Base-by-base conservation (phyloP, 2,797 vertebrate species). In the Pteropus rufus region DNA sequence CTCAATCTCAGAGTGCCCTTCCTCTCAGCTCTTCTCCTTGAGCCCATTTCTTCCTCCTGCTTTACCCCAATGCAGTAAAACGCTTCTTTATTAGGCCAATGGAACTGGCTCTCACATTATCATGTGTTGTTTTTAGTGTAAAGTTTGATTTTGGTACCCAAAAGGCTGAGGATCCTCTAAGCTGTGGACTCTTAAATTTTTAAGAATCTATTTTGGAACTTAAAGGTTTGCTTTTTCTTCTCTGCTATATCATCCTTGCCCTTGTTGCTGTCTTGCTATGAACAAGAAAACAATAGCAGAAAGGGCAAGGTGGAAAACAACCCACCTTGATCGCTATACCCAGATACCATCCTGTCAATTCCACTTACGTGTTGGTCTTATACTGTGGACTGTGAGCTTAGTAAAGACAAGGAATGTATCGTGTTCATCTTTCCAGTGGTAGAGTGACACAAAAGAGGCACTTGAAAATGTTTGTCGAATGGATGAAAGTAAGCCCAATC, bases 361-460 rank as follows among this genome's bases (percentile, higher is more conserved):
- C 64, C 31, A 10, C 31, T 18, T 67, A 46, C 4, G 15, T 24
- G 23, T 64, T 39, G 44, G 44, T 60, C 21, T 67, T 7, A 3
- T 26, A 15, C 23, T 12, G 1, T n/a, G 9, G 29, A 39, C 65
- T 49, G 8, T 26, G 14, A 76, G 36, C 23, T 7, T 81, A 65
- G 11, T 10, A 31, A 46, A 14, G 39, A 29, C 34, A 10, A 18
- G 36, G 44, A 52, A 31, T 0, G 0, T 52, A 14, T 16, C 11
- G 7, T 67, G 26, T 73, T 73, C 36, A 3, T 60, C 58, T 62
- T 54, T 67, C 49, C 34, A 29, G 7, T 24, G 31, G 31, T 21
- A 44, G n/a, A 29, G 14, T 91, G 60, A 49, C n/a, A 21, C 62
- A 65, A 16, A 52, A 21, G 64, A 64, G 21, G 34, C 34, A 18